phyloP scores from a whole-genome alignment of 2,113 vertebrate species.

The Misgurnus anguillicaudatus region DNA sequence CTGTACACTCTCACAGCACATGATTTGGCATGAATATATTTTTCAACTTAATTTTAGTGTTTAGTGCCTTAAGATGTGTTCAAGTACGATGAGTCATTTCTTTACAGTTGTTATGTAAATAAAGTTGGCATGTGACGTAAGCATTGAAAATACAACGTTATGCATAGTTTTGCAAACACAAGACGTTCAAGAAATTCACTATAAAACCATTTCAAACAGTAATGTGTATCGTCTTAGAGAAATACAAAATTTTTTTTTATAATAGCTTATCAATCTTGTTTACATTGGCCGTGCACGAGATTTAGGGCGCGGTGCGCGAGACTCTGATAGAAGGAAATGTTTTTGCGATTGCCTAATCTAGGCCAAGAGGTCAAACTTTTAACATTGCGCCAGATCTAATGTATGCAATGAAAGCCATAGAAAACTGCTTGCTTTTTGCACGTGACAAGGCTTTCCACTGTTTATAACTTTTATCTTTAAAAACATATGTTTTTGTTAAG shows the following conservation, averaged over 20 bases:
- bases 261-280: neutral
- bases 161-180: no score
- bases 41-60: neutral
- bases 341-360: conserved; percentile 65
- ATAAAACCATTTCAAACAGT: no score
- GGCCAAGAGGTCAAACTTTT: conserved; percentile 47
- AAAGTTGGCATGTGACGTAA: no score
- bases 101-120: no score
- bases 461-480: neutral
- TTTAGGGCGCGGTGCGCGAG: neutral
- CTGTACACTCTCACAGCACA: neutral
- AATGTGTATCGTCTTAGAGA: no score
- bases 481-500: neutral
- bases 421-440: neutral
- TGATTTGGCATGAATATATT: neutral
- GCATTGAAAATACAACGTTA: no score
- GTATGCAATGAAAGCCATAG: neutral
- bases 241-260: no score
- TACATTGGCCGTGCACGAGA: neutral
- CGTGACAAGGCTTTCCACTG: neutral
- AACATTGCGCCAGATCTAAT: conserved; percentile 24
- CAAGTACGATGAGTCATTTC: no score
- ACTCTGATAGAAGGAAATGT: conserved; percentile 12
- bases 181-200: no score
- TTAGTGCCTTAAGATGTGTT: neutral